Evolutionary conservation across 2,113 vertebrate species (phyloP).

Genomic region (Bos javanicus): DNA sequence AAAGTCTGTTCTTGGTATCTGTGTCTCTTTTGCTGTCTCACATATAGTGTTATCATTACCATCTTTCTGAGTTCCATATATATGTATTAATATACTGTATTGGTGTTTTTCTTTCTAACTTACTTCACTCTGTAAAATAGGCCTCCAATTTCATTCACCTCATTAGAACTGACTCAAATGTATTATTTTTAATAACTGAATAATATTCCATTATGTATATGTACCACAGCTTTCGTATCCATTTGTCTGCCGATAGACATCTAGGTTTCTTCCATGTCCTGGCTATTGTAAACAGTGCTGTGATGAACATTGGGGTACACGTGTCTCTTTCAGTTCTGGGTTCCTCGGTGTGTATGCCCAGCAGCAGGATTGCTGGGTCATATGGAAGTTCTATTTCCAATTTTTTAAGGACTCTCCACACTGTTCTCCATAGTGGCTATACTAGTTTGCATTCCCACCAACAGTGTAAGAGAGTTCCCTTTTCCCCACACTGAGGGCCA

Average conservation of each 20-base stretch:
- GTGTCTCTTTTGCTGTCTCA: background rate
- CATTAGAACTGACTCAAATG: background rate
- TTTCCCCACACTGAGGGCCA: background rate
- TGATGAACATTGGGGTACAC: background rate
- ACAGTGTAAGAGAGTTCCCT: background rate
- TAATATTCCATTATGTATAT: background rate
- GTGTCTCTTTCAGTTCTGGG: background rate
- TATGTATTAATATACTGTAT: background rate
- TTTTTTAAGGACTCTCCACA: background rate
- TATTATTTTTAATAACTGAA: background rate
- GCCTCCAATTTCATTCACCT: background rate
- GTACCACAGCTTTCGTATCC: background rate
- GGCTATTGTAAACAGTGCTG: background rate
- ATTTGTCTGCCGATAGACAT: fast-evolving
- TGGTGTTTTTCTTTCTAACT: background rate
- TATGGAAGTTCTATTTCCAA: background rate
- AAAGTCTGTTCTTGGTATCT: background rate
- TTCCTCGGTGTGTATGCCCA: background rate
- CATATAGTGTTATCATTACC: background rate
- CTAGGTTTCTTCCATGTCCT: background rate
- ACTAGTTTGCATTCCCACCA: background rate
- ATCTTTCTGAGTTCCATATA: background rate
- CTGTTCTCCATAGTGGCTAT: background rate
- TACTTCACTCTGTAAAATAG: background rate
- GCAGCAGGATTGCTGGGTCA: background rate